These are phyloP conservation scores for Ostrea denselamellosa DNA, from an alignment of 1,140 invertebrate genomes.

Conservation along the genomic window DNA sequence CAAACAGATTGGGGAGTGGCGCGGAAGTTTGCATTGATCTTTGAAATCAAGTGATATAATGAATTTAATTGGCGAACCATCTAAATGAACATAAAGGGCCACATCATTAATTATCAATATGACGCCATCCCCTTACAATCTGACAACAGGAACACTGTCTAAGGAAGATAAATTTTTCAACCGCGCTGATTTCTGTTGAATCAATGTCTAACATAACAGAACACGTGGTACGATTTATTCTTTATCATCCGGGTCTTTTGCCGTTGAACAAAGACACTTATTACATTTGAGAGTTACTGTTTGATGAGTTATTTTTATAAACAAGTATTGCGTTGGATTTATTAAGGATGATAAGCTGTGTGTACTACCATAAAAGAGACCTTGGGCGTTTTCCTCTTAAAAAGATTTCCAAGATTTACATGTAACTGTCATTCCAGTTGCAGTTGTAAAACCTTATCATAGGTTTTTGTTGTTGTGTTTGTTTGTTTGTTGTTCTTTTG, in stretches of 20 bases:
- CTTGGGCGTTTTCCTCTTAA: no score
- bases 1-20: background rate
- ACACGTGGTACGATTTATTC: background rate
- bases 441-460: no score
- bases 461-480: no score
- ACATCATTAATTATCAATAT: background rate
- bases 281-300: background rate
- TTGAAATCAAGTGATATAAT: background rate
- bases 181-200: background rate
- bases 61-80: conserved; percentile 17
- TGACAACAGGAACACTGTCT: background rate
- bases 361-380: no score
- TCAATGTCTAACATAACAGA: background rate
- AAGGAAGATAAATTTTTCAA: background rate
- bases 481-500: no score
- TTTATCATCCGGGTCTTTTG: background rate
- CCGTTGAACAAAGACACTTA: background rate
- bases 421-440: no score
- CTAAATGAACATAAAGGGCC: background rate
- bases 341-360: no score
- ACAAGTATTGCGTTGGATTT: no score
- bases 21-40: conserved; percentile 9
- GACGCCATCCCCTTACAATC: background rate
- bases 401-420: no score
- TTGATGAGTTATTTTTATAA: no score